Evolutionary conservation across 2,888 invertebrate genomes (phyloP), one percentile per base, ranked within the genome.

Genomic region (Spilosoma lubricipeda): DNA sequence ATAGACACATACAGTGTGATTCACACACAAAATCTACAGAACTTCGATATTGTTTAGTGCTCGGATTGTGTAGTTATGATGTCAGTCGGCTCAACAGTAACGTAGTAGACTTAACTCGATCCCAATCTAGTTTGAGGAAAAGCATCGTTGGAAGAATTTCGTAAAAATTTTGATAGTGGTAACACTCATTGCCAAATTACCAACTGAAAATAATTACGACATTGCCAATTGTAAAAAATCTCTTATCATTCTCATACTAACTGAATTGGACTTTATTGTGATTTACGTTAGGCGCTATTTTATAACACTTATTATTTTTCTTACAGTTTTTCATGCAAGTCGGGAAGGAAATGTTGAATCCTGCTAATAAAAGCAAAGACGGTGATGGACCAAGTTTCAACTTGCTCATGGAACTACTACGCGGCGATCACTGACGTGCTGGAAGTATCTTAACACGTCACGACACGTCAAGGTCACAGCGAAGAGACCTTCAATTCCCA

Each of bases 351-450:
- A 98, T 99, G 97, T 96, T 99, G 85, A 97, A 97, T 75, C 97
- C 97, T 15, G 97, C 97, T 23, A 97, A 97, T 87, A 98, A 98
- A 93, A 97, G 97, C 84, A 98, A 98, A 92, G 98, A 99, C 84
- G 98, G 98, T 77, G 98, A 98, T 88, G 98, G 98, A 75, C 97
- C 98, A 77, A 98, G 98, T 90, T 99, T 99, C 96, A 99, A 99
- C 93, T 96, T 99, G 87, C 97, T 99, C 83, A 99, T 99, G 98
- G 99, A 99, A 96, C 96, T 99, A 77, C 96, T 99, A 80, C 97
- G 99, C 88, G 99, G 99, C 88, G 99, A 99, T 96, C 99, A 99
- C 96, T 98, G 96, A 97, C 89, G n/a, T n/a, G n/a, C 82, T 80
- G 71, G 75, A 72, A 59, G 66, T 39, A 23, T 39, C 56, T 73